Conservation (phyloP, 1,140 invertebrate genomes). For the Metopolophium dirhodum region DNA sequence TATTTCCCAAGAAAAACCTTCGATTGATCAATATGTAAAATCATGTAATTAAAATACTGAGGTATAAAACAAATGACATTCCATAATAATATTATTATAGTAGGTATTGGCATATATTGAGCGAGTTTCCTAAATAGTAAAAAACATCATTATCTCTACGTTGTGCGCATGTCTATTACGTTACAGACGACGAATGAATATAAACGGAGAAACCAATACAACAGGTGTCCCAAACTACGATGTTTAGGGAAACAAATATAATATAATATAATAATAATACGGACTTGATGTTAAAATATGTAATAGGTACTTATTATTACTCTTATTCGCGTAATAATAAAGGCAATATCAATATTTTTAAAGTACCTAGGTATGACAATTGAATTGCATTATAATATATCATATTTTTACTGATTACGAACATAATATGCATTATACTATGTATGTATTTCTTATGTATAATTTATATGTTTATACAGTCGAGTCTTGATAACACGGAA, state of each 20-base stretch:
- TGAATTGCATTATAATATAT: not conserved
- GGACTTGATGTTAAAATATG: too few species aligned
- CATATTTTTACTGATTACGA: not conserved
- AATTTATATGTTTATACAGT: too few species aligned
- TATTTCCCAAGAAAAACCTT: not conserved
- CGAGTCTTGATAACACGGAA: too few species aligned
- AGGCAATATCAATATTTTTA: not conserved
- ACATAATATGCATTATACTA: too few species aligned
- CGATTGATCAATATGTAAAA: not conserved
- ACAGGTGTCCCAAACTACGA: not conserved
- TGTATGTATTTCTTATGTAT: too few species aligned
- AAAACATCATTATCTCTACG: not conserved
- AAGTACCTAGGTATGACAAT: not conserved
- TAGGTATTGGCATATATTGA: not conserved
- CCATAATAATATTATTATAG: not conserved
- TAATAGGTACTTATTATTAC: too few species aligned
- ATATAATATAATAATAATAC: too few species aligned
- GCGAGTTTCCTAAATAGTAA: not conserved
- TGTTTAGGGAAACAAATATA: not conserved
- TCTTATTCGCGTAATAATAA: not conserved
- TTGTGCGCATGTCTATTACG: not conserved
- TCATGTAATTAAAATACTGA: not conserved
- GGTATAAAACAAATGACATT: not conserved
- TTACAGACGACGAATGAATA: not conserved
- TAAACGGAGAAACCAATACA: not conserved